Conservation (phyloP, 2,113 vertebrate species). For the Lynx canadensis region DNA sequence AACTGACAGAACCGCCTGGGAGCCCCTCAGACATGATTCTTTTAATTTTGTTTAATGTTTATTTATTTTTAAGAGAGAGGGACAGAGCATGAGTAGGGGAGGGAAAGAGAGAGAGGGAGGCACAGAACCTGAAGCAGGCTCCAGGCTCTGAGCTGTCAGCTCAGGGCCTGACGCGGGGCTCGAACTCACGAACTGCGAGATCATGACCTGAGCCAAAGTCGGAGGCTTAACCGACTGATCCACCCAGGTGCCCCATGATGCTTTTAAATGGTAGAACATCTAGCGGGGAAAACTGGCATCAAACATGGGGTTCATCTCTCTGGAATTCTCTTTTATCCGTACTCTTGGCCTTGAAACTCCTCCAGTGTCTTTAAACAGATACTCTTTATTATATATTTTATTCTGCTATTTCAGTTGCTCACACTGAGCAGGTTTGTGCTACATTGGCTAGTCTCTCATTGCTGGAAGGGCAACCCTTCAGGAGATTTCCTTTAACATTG, state of each 20-base stretch:
- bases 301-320: not conserved
- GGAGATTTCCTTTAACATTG: not conserved
- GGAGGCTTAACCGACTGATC: no score
- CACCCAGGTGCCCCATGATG: no score
- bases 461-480: not conserved
- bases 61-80: no score
- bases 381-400: not conserved
- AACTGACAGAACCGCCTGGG: no score
- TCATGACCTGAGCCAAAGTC: no score
- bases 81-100: no score
- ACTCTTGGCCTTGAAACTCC: not conserved
- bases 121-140: no score
- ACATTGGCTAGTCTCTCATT: not conserved
- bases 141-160: no score
- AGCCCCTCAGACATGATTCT: no score
- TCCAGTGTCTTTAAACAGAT: not conserved
- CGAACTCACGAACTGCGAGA: no score
- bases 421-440: not conserved
- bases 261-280: not conserved
- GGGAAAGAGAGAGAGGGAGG: no score
- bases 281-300: not conserved
- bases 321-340: not conserved
- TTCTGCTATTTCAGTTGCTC: not conserved
- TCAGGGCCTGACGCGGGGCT: accelerated
- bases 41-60: no score